These are phyloP conservation scores for Microcebus murinus DNA, from an alignment of 2,113 vertebrate genomes.

Conservation along the genomic window DNA sequence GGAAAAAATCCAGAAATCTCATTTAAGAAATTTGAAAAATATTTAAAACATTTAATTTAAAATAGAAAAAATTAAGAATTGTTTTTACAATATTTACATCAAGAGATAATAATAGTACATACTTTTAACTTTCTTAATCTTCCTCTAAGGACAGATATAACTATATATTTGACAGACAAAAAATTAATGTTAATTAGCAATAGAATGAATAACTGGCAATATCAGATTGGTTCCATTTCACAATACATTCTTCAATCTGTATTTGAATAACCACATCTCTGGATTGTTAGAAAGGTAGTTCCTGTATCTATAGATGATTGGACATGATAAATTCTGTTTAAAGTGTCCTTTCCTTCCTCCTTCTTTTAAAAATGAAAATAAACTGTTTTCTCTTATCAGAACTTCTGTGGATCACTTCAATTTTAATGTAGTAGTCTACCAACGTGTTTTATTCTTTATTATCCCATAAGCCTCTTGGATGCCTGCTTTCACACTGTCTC, in stretches of 20 bases:
- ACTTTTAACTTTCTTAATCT: neutral
- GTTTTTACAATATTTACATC: neutral
- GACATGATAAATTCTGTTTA: neutral
- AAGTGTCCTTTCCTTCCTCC: no score
- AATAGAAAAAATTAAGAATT: neutral
- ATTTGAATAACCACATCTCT: neutral
- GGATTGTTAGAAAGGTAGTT: neutral
- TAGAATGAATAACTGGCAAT: neutral
- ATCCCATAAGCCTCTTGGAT: no score
- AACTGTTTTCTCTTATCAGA: no score
- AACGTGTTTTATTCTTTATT: no score
- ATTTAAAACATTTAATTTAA: neutral
- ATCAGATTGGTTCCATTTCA: neutral
- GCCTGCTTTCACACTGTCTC: no score
- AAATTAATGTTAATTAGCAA: neutral
- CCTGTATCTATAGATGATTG: accelerated
- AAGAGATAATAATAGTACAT: neutral
- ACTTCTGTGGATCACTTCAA: no score
- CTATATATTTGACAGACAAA: neutral
- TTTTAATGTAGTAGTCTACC: no score
- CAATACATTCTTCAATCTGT: neutral
- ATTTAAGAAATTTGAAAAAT: neutral
- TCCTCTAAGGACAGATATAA: neutral
- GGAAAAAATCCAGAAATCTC: neutral
- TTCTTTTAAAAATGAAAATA: no score